phyloP scores from a whole-genome alignment of 2,888 invertebrate genomes.

The Fabriciana adippe region DNA sequence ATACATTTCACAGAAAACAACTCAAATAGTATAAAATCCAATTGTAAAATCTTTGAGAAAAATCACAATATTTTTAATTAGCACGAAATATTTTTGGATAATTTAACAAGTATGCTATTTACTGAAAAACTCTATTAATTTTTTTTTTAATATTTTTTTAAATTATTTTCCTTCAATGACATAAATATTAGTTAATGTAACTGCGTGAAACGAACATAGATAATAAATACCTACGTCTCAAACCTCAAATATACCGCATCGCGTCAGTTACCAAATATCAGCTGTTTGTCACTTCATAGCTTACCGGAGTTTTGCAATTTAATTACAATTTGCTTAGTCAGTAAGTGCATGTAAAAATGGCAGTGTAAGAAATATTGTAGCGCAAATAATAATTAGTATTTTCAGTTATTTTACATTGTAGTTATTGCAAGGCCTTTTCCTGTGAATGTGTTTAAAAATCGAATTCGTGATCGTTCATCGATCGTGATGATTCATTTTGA shows the following conservation, averaged over 20 bases:
- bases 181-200: not conserved
- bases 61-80: too few species aligned
- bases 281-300: constrained; percentile 24
- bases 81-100: too few species aligned
- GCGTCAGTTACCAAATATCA: not conserved
- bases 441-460: constrained; percentile 7
- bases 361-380: not conserved
- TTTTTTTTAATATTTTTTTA: not conserved
- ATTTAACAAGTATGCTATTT: not conserved
- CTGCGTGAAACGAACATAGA: constrained; percentile 3
- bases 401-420: not conserved
- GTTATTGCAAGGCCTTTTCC: not conserved
- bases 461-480: constrained; percentile 3
- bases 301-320: not conserved
- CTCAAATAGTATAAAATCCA: too few species aligned
- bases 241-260: not conserved
- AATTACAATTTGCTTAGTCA: constrained; percentile 1
- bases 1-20: not conserved
- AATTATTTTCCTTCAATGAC: not conserved
- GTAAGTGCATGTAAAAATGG: not conserved
- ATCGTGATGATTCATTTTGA: constrained; percentile 10
- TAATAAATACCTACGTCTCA: not conserved
- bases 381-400: not conserved
- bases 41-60: too few species aligned
- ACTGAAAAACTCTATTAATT: not conserved